phyloP scores from a whole-genome alignment of 2,888 invertebrate species.

The Drosophila aldrichi region DNA sequence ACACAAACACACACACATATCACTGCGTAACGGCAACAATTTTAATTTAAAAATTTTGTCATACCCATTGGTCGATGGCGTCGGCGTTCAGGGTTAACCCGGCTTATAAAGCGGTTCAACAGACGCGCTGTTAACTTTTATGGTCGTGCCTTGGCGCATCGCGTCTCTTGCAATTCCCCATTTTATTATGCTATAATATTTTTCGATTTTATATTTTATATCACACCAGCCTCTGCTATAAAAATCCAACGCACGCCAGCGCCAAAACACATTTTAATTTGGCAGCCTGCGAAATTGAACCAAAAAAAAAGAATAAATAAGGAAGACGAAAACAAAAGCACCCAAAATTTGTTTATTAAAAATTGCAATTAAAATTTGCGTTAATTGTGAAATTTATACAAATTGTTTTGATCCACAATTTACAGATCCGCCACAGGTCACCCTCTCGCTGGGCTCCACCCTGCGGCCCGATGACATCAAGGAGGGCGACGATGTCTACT shows the following conservation, averaged over 20 bases:
- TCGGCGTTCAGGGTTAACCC: conserved; percentile 41
- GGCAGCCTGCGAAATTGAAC: conserved; percentile 23
- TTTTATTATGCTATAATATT: conserved; percentile 79
- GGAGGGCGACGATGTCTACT: conserved; percentile 92
- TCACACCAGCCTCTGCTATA: conserved; percentile 41
- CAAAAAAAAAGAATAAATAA: conserved; percentile 12
- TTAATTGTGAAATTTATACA: conserved; percentile 39
- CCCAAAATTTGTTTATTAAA: conserved; percentile 32
- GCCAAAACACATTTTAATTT: conserved; percentile 51
- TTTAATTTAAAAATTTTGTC: conserved; percentile 78
- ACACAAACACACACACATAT: conserved; percentile 15
- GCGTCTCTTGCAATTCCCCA: conserved; percentile 46
- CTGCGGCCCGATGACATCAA: conserved; percentile 91
- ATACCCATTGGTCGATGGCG: conserved; percentile 60
- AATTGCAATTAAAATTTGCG: conserved; percentile 52
- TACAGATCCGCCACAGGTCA: conserved; percentile 90
- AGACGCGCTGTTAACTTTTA: conserved; percentile 76
- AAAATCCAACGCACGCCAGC: conserved; percentile 34
- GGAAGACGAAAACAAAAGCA: conserved; percentile 7
- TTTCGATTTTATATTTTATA: conserved; percentile 75
- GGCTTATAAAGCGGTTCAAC: conserved; percentile 70
- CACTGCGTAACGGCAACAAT: conserved; percentile 43
- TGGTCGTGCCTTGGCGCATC: conserved; percentile 42
- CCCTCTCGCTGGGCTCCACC: conserved; percentile 90
- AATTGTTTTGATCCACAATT: neutral